Evolutionary conservation across 2,888 invertebrate genomes (phyloP), one percentile per base, ranked within the genome.

Genomic region (Copidosoma aretas): DNA sequence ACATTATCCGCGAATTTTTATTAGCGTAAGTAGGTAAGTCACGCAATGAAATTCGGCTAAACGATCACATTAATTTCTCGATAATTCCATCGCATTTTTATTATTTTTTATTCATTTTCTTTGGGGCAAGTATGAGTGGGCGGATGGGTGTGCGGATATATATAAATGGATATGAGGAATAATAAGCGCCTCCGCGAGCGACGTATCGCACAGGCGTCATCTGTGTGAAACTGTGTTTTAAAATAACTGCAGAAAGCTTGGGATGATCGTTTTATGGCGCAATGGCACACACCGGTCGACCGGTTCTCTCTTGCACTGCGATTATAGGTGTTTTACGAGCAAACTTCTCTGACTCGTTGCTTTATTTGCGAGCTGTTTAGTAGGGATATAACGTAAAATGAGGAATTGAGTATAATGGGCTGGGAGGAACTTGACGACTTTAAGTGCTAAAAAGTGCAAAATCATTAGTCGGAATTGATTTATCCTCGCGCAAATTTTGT

Each of bases 251-350:
- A 32, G 32, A 32, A 32, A 32, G 32, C 32, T 32, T 32, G 32
- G 49, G 56, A 22, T 49, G 60, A 66, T 49, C 49, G 49, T 56
- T 60, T 60, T 56, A 60, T 52, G 57, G 46, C n/a, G 25, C 43
- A 53, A 41, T 46, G 57, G 51, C 60, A 25, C 60, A 54, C 39
- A 66, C 66, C 58, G 62, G 52, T 58, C 43, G 43, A 46, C 43
- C 43, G 43, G 43, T 46, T 46, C 14, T 46, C 43, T 46, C 43
- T 46, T 12, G 62, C 46, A 8, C 43, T 21, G 73, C 76, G 75
- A 77, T 77, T 78, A 77, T 75, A 32, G 4, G 32, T 32, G 75
- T 73, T 80, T 79, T 77, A 78, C 77, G 80, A 76, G 73, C 75
- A 67, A 57, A 14, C 32, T 49, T 32, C 14, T 25, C 53, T 32